A percentile compares a stretch with the other conserved stretches of the same genome.
Conservation (phyloP, 2,113 vertebrate species). For the Dipodomys spectabilis region DNA sequence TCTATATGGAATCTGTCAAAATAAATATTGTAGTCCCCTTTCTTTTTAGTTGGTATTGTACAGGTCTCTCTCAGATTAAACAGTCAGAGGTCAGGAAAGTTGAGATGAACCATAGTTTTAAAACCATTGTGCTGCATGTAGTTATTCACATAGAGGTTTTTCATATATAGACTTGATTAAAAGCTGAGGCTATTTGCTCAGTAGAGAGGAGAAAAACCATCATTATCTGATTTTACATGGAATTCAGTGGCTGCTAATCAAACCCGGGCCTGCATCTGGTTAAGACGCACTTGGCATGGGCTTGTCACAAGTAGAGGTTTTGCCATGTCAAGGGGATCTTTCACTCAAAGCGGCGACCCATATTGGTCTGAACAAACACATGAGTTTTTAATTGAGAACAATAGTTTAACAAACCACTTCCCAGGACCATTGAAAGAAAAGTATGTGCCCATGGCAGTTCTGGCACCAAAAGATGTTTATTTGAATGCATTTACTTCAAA, state of each 20-base stretch:
- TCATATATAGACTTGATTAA: conserved; percentile 87
- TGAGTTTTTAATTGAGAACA: conserved; percentile 96
- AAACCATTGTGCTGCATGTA: conserved; percentile 78
- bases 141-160: conserved; percentile 81
- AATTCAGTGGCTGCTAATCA: conserved; percentile 90
- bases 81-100: conserved; percentile 86
- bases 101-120: conserved; percentile 85
- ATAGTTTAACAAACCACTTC: conserved; percentile 93
- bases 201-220: conserved; percentile 87
- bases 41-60: conserved; percentile 85
- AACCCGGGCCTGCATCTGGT: conserved; percentile 88
- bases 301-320: conserved; percentile 90
- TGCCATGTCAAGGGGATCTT: conserved; percentile 92
- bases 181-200: conserved; percentile 86
- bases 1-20: conserved; percentile 85
- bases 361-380: conserved; percentile 93
- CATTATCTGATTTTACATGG: conserved; percentile 91
- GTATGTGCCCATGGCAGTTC: conserved; percentile 88
- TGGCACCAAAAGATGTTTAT: conserved; percentile 87
- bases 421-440: conserved; percentile 90
- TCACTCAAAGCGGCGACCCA: conserved; percentile 91
- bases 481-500: conserved; percentile 87
- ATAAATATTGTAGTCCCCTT: conserved; percentile 87
- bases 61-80: conserved; percentile 84
- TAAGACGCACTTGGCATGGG: conserved; percentile 88